These are phyloP conservation scores for Todiramphus saurophagus DNA, from an alignment of 2,113 vertebrate species.

Conservation along the genomic window DNA sequence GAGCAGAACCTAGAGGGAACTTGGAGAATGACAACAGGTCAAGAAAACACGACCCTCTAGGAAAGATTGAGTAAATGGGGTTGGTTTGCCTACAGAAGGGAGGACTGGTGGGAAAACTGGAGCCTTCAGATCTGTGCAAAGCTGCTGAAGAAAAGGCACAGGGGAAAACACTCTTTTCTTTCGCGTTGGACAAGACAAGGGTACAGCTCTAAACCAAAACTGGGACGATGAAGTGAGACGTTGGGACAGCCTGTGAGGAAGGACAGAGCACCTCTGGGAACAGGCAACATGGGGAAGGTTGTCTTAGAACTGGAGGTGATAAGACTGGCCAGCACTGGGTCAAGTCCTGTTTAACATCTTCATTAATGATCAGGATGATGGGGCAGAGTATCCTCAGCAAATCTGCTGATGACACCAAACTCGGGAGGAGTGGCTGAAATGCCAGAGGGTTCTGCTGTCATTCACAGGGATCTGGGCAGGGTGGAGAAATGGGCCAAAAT, in stretches of 20 bases:
- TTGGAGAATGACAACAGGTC: not conserved
- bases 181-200: not conserved
- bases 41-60: not conserved
- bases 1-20: not conserved
- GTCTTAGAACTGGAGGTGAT: not conserved
- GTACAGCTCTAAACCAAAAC: not conserved
- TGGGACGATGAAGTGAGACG: not conserved
- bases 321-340: not conserved
- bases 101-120: not conserved
- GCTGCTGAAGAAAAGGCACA: not conserved
- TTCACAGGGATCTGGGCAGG: not conserved
- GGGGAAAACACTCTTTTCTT: not conserved
- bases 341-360: not conserved
- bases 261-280: not conserved
- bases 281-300: not conserved
- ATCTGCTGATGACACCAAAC: not conserved
- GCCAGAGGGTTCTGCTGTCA: not conserved
- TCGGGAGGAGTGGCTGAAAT: rapidly evolving
- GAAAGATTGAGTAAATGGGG: not conserved
- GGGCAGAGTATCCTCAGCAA: not conserved
- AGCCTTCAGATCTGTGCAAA: not conserved
- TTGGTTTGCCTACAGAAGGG: not conserved
- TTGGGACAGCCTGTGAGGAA: not conserved
- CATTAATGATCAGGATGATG: not conserved
- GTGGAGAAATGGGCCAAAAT: not conserved